Conservation (phyloP, 2,888 invertebrate species). For the Ochlodes sylvanus region DNA sequence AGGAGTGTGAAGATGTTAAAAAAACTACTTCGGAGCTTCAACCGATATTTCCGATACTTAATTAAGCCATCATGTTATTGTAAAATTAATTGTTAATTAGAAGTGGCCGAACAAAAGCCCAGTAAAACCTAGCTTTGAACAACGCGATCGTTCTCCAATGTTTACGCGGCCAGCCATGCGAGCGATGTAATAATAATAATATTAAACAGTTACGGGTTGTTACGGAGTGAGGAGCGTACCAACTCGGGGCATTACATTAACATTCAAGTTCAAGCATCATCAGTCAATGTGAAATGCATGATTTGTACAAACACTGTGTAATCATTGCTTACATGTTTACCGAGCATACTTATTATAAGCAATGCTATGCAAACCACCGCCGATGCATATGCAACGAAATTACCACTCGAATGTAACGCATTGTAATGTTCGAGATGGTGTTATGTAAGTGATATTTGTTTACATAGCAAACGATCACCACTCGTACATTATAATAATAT, state of each 20-base stretch:
- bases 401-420: slow-evolving; percentile 3
- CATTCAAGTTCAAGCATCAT: background rate
- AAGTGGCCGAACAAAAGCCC: too few relatives aligned
- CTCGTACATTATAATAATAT: background rate
- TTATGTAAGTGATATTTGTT: background rate
- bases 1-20: too few relatives aligned
- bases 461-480: background rate
- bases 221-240: too few relatives aligned
- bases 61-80: too few relatives aligned
- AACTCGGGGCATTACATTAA: background rate
- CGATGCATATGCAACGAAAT: slow-evolving; percentile 16
- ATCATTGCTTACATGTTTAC: slow-evolving; percentile 1
- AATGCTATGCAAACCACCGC: background rate
- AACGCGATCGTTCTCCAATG: too few relatives aligned
- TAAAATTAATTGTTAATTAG: too few relatives aligned
- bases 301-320: background rate
- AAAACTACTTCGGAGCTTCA: too few relatives aligned
- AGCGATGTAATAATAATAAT: too few relatives aligned
- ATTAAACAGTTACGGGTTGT: too few relatives aligned
- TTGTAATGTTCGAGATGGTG: background rate
- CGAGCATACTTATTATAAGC: background rate
- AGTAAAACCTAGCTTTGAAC: too few relatives aligned
- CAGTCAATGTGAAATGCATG: slow-evolving; percentile 2
- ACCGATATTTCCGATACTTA: too few relatives aligned
- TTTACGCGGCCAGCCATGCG: too few relatives aligned